Evolutionary conservation across 2,797 vertebrate genomes (phyloP), one percentile per base, ranked within the genome.

Genomic region (Hoplostethus mediterraneus): DNA sequence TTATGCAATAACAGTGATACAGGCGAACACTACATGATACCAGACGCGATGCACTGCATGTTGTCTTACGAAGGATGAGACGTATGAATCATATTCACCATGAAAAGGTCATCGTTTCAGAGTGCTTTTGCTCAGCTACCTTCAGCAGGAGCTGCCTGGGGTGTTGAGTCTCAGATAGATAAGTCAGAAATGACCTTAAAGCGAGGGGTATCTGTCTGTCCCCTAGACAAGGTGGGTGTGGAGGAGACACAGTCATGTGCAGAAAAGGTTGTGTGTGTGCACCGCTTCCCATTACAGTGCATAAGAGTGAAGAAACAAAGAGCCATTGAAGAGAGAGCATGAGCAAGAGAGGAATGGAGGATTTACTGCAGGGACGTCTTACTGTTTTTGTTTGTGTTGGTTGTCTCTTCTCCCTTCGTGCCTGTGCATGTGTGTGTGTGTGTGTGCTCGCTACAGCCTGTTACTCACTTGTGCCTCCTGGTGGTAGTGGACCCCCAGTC

Each of bases 131-230:
- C 88, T 88, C 86, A 85, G 89, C 87, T 89, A 90, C 88, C 86
- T 93, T 90, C 81, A 90, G 89, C 86, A 86, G 80, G 75, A 92
- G 86, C 79, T 83, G 89, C 90, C 85, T 25, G 80, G 56, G 75
- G 84, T 90, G 81, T 86, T 76, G 74, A 88, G 73, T 87, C 85
- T 87, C 80, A 82, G 78, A 87, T 65, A 88, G 83, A 90, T 76
- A 91, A 93, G 87, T 80, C 87, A 91, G 69, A 86, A 88, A 81
- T 90, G 89, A 94, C 93, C 91, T 93, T 91, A 92, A 85, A 90
- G 77, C 77, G 73, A 84, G 72, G 81, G 79, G 75, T 79, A 72
- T 90, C 80, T 84, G 57, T 79, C 83, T 82, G 84, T 89, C 84
- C 76, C 78, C 53, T 65, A 52, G 64, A 85, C 74, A 84, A 84